phyloP scores from a whole-genome alignment of 1,140 invertebrate species.

The Halotydeus destructor region DNA sequence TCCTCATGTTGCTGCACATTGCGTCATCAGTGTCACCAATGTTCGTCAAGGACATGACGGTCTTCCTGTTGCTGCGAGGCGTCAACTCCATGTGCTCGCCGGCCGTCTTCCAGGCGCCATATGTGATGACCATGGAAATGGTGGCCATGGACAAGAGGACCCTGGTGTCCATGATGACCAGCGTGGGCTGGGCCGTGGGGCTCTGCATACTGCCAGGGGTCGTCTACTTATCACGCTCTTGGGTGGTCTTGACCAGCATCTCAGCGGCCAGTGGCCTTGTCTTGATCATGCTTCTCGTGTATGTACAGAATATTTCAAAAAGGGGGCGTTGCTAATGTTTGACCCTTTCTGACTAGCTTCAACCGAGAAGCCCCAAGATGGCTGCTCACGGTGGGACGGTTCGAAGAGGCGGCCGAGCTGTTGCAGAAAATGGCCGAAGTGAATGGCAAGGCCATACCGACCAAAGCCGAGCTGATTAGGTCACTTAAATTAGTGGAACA shows the following conservation, averaged over 20 bases:
- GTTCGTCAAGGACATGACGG: constrained; percentile 39
- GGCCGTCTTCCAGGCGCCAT: constrained; percentile 81
- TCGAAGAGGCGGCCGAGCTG: constrained; percentile 27
- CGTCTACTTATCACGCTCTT: constrained; percentile 57
- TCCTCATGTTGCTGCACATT: constrained; percentile 16
- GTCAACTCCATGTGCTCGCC: constrained; percentile 68
- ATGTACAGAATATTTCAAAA: constrained; percentile 8
- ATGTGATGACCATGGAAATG: constrained; percentile 72
- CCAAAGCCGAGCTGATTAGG: not conserved
- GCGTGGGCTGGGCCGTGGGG: constrained; percentile 64
- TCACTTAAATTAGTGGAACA: not conserved
- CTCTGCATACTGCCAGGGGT: constrained; percentile 54
- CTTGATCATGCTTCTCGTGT: constrained; percentile 13
- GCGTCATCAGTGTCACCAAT: constrained; percentile 18
- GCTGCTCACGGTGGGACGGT: constrained; percentile 24
- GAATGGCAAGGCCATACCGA: not conserved
- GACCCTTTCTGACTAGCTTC: constrained; percentile 21
- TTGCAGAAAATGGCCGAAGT: constrained; percentile 24
- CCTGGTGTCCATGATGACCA: constrained; percentile 65
- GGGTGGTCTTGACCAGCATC: constrained; percentile 31
- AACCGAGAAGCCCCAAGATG: constrained; percentile 40
- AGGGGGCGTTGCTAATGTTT: not conserved
- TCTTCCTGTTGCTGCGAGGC: constrained; percentile 49
- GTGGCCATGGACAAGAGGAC: constrained; percentile 73
- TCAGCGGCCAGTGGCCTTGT: constrained; percentile 10